These are phyloP conservation scores for Grapholita molesta DNA, from an alignment of 1,140 invertebrate genomes.

Conservation along the genomic window DNA sequence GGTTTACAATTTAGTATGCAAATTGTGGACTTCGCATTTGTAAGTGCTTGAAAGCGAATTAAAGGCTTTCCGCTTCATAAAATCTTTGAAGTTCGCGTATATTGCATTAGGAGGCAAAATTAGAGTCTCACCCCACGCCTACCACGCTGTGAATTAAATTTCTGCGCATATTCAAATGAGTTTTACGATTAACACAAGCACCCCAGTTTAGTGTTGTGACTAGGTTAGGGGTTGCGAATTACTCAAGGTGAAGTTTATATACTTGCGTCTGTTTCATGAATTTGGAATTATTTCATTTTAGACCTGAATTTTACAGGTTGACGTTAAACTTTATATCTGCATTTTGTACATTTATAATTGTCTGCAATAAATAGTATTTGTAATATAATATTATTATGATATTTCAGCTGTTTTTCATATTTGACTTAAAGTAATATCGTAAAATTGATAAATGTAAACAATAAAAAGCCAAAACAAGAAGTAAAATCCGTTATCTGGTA, in stretches of 20 bases:
- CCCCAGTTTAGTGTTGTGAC: slow-evolving; percentile 32
- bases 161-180: slow-evolving; percentile 52
- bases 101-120: slow-evolving; percentile 48
- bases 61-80: slow-evolving; percentile 49
- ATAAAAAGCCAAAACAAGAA: too few species aligned
- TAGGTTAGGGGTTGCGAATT: slow-evolving; percentile 20
- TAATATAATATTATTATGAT: too few species aligned
- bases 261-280: slow-evolving; percentile 4
- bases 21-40: slow-evolving; percentile 50
- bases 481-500: too few species aligned
- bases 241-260: slow-evolving; percentile 5
- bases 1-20: slow-evolving; percentile 58
- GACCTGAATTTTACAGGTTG: background rate
- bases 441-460: too few species aligned
- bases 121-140: slow-evolving; percentile 27
- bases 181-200: slow-evolving; percentile 45
- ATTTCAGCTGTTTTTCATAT: too few species aligned
- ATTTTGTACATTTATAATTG: too few species aligned
- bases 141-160: slow-evolving; percentile 36
- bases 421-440: too few species aligned
- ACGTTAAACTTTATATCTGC: background rate
- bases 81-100: slow-evolving; percentile 44
- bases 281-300: slow-evolving; percentile 6
- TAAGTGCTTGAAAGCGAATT: slow-evolving; percentile 50
- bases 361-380: too few species aligned